phyloP scores from a whole-genome alignment of 92 coral and sea anemone species.

The Parazoanthus atlanticus region DNA sequence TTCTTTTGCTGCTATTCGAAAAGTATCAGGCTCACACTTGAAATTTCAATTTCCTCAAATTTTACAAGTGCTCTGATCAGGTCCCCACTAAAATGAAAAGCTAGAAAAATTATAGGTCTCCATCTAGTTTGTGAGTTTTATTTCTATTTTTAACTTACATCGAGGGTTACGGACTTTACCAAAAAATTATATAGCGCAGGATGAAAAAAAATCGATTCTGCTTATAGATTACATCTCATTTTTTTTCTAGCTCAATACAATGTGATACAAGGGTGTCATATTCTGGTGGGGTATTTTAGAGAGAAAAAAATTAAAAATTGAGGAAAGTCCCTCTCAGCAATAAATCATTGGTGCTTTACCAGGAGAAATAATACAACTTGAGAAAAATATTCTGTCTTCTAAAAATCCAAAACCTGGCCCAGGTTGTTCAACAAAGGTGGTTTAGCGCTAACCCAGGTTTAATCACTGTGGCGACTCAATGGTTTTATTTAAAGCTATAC shows the following conservation, averaged over 20 bases:
- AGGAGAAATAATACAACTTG: conserved; percentile 20
- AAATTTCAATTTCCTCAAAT: conserved; percentile 16
- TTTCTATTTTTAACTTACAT: conserved; percentile 19
- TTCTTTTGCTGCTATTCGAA: conserved; percentile 22
- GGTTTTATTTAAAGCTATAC: conserved; percentile 20
- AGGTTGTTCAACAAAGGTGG: conserved; percentile 4
- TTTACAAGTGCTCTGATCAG: conserved; percentile 14
- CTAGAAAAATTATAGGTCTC: conserved; percentile 17
- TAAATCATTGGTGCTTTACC: conserved; percentile 16
- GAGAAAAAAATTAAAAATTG: conserved; percentile 6
- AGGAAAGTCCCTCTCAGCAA: conserved; percentile 17
- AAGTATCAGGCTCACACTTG: conserved; percentile 25
- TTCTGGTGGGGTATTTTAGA: conserved; percentile 31
- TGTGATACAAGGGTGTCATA: conserved; percentile 7
- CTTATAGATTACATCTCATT: conserved; percentile 3
- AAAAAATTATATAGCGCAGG: conserved; percentile 10
- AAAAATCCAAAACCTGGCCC: conserved; percentile 29
- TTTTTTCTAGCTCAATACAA: conserved; percentile 17
- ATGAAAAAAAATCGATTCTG: conserved; percentile 17
- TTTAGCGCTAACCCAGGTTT: conserved; percentile 14
- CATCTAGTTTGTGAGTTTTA: conserved; percentile 21
- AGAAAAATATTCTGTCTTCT: conserved; percentile 28
- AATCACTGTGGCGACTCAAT: conserved; percentile 19
- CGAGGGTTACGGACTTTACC: conserved; percentile 7
- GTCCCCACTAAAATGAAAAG: conserved; percentile 10